phyloP scores from a whole-genome alignment of 2,113 vertebrate genomes.

The Oryzias javanicus region DNA sequence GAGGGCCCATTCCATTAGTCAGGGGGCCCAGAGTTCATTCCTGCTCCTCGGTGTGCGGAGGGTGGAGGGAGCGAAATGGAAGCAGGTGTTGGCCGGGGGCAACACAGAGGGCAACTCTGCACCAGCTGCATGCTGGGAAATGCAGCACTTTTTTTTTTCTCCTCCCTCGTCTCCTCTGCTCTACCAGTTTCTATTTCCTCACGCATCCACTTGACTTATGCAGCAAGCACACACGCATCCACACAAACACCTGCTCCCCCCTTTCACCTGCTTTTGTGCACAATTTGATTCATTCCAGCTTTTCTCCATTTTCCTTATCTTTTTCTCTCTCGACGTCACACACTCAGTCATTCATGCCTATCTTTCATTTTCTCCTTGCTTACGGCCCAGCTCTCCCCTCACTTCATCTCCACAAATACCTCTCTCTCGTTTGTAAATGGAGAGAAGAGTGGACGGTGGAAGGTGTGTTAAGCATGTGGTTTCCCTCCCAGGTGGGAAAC shows the following conservation, averaged over 20 bases:
- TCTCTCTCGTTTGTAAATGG: conserved; percentile 70
- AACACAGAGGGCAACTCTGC: conserved; percentile 56
- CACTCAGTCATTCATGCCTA: conserved; percentile 62
- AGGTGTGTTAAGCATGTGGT: conserved; percentile 49
- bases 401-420: conserved; percentile 45
- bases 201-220: conserved; percentile 14
- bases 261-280: conserved; percentile 65
- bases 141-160: conserved; percentile 15
- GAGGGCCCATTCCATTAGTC: conserved; percentile 76
- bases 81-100: conserved; percentile 69
- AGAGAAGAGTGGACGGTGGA: conserved; percentile 53
- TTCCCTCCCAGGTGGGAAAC: conserved; percentile 64
- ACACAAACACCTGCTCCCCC: conserved; percentile 28
- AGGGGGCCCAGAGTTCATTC: conserved; percentile 68
- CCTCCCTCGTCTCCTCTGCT: conserved; percentile 32
- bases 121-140: conserved; percentile 71
- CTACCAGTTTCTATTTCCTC: conserved; percentile 49
- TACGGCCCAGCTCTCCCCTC: conserved; percentile 20
- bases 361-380: conserved; percentile 70
- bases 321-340: conserved; percentile 57
- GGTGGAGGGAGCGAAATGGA: conserved; percentile 67
- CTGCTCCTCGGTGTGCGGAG: conserved; percentile 43
- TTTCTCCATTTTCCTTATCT: conserved; percentile 75
- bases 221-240: conserved; percentile 30
- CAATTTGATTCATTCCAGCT: conserved; percentile 72